Evolutionary conservation across 2,797 vertebrate species (phyloP), one percentile per base, ranked within the genome.

Genomic region (Discoglossus pictus): DNA sequence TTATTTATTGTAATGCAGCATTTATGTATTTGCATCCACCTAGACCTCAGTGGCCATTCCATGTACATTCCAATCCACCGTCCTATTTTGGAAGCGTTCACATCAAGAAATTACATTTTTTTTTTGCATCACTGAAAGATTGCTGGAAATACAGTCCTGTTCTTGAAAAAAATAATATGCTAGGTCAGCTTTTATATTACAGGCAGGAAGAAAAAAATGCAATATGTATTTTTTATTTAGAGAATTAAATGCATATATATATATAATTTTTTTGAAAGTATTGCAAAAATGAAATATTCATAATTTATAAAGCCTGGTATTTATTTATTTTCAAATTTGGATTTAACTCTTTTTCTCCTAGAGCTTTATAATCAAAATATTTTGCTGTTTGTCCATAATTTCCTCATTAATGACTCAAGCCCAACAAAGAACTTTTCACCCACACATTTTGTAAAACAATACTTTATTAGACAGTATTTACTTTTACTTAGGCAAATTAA

Each of bases 71-170:
- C 34, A 40, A 61, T 69, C 58, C 40, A 24, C 52, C 20, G 46
- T 12, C 53, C 27, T 50, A 31, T 23, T 43, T 44, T 10, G 38
- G 38, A 64, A 36, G 38, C 58, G 64, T 65, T 51, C 18, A 51
- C 51, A 55, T 62, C 50, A 39, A 16, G 24, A 44, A 52, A 71
- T 71, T 65, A 71, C 27, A 64, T 71, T 71, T 61, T 47, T 8
- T 31, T 56, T 64, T 42, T 63, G 61, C 46, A 52, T 38, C 27
- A 15, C 18, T 58, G 44, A 63, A 71, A 31, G 20, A 71, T 52
- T 64, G 42, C 51, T 52, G 15, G 55, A 23, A 60, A 47, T 43
- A 67, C 35, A 50, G 42, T 18, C 42, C 53, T 64, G 53, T 71
- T 71, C 44, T 65, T 48, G 20, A 17, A 35, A 15, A 59, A 63